Conservation (phyloP, 2,888 invertebrate genomes). For the Stenoptilia bipunctidactyla region DNA sequence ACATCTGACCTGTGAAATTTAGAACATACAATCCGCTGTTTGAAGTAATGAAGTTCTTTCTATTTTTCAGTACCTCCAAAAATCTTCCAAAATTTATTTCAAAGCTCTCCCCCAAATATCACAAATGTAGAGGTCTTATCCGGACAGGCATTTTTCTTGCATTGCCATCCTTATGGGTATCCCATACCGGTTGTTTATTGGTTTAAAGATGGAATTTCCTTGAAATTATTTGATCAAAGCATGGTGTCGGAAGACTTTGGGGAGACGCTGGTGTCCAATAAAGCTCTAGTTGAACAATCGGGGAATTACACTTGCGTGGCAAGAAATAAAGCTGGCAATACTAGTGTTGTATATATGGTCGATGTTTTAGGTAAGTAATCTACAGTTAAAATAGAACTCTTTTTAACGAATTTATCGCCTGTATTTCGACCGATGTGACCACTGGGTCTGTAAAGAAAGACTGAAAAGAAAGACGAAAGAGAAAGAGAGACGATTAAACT, state of each 20-base stretch:
- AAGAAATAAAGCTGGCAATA: conserved; percentile 65
- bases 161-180: conserved; percentile 72
- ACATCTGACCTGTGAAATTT: too few species aligned
- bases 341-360: conserved; percentile 47
- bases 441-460: too few species aligned
- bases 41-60: too few species aligned
- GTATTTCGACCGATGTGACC: too few species aligned
- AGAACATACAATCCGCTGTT: too few species aligned
- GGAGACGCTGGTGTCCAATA: conserved; percentile 37
- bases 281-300: conserved; percentile 33
- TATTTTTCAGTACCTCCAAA: conserved; percentile 43
- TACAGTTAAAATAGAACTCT: too few species aligned
- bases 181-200: conserved; percentile 73
- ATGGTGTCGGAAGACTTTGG: conserved; percentile 48
- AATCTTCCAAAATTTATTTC: conserved; percentile 40
- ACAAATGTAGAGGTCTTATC: conserved; percentile 42
- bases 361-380: conserved; percentile 61
- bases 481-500: too few species aligned
- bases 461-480: too few species aligned
- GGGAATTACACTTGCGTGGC: conserved; percentile 74
- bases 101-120: conserved; percentile 23
- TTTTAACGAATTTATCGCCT: too few species aligned
- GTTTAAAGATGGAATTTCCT: conserved; percentile 61
- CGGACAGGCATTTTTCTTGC: conserved; percentile 51
- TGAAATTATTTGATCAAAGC: conserved; percentile 58